Conservation (phyloP, 2,113 vertebrate species). For the Mobula birostris region DNA sequence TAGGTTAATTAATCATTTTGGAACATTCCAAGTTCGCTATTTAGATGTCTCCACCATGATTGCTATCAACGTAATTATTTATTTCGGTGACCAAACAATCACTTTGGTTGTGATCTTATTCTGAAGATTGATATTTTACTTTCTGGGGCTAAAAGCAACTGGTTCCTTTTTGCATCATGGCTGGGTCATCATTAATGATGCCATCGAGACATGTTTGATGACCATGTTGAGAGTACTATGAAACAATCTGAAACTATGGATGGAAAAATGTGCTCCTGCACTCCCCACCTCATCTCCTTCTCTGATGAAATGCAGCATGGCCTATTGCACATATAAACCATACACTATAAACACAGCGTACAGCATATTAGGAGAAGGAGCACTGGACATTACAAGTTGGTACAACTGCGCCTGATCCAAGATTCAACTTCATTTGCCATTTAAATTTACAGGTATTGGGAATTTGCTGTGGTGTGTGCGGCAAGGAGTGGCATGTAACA, state of each 20-base stretch:
- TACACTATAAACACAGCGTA: neutral
- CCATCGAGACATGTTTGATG: neutral
- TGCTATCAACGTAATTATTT: slow-evolving; percentile 7
- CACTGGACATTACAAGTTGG: neutral
- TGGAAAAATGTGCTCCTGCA: neutral
- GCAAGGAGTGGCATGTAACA: no score
- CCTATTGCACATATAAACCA: neutral
- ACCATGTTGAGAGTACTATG: neutral
- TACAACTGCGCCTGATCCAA: neutral
- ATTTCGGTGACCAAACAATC: neutral
- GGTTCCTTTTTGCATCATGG: neutral
- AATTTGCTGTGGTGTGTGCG: no score
- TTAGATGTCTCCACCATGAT: neutral
- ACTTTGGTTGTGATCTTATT: no score
- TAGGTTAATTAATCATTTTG: slow-evolving; percentile 4
- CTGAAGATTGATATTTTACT: neutral
- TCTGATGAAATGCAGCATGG: neutral
- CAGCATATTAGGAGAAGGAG: neutral
- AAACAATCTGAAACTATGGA: neutral
- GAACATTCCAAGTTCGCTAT: neutral
- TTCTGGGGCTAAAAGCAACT: neutral
- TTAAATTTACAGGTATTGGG: no score
- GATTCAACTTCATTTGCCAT: no score
- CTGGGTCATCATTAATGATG: neutral
- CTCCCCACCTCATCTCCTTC: neutral